These are phyloP conservation scores for Tragelaphus oryx DNA, from an alignment of 2,797 vertebrate species.

Conservation along the genomic window DNA sequence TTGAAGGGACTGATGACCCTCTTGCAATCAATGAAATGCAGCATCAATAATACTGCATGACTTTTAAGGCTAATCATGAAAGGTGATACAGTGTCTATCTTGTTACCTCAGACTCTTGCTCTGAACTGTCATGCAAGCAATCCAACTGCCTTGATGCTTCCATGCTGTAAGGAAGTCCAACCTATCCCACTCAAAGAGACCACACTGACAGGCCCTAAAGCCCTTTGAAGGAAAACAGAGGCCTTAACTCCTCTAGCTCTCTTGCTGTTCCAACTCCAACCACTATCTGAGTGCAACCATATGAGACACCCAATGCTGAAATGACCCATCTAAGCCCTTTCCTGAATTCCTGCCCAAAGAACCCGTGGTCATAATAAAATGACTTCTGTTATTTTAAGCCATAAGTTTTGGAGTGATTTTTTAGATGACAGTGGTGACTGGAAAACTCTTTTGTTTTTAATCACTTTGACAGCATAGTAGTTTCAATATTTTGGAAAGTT, in stretches of 20 bases:
- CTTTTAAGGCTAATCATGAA: neutral
- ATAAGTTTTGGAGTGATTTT: neutral
- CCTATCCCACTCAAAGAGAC: neutral
- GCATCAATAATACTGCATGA: neutral
- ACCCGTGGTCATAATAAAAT: neutral
- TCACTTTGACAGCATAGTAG: neutral
- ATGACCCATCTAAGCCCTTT: neutral
- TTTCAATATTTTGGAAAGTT: constrained; percentile 4
- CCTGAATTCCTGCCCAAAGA: neutral
- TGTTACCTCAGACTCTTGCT: neutral
- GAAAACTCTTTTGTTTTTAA: neutral
- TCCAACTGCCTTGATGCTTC: neutral
- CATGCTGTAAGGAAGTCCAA: neutral
- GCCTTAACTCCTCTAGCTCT: neutral
- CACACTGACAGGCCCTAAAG: neutral
- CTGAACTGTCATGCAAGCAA: neutral
- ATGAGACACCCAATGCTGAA: neutral
- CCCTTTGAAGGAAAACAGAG: neutral
- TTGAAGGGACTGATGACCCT: neutral
- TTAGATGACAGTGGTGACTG: neutral
- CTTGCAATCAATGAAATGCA: neutral
- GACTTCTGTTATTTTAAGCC: neutral
- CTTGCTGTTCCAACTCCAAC: neutral
- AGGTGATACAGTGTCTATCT: neutral
- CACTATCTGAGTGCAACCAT: neutral